phyloP scores from a whole-genome alignment of 1,140 invertebrate species.

The Drosophila saltans region DNA sequence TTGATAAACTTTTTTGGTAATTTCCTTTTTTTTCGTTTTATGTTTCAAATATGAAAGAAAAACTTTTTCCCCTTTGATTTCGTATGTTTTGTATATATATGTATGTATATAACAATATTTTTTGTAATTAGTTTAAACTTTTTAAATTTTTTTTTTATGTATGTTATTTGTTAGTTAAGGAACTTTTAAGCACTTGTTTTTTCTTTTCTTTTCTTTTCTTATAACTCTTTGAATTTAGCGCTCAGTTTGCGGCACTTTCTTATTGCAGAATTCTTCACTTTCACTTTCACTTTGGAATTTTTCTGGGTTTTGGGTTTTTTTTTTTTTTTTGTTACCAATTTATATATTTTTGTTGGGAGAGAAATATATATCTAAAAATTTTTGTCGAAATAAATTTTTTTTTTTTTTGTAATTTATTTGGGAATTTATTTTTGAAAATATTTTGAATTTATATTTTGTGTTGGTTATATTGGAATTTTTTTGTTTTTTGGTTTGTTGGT shows the following conservation, averaged over 20 bases:
- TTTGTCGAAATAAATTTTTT: conserved; percentile 8
- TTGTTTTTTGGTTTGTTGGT: conserved; percentile 46
- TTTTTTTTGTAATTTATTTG: conserved; percentile 20
- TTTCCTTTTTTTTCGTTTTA: conserved; percentile 15
- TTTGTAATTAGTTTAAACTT: conserved; percentile 22
- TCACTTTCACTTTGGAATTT: conserved; percentile 33
- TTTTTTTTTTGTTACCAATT: neutral
- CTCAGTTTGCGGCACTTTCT: conserved; percentile 71
- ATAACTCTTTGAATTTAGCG: conserved; percentile 24
- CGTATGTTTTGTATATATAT: conserved; percentile 18
- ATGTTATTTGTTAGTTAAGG: conserved; percentile 76
- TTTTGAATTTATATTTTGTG: conserved; percentile 8
- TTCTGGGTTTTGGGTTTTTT: conserved; percentile 6
- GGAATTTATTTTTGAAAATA: conserved; percentile 14
- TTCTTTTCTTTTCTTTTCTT: conserved; percentile 3
- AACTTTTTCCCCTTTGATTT: neutral
- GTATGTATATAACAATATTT: conserved; percentile 16
- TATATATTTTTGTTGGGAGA: conserved; percentile 11
- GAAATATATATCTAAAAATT: conserved; percentile 28
- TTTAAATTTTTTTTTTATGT: conserved; percentile 1
- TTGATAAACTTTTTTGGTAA: neutral
- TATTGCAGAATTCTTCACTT: conserved; percentile 52
- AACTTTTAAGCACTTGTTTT: conserved; percentile 73
- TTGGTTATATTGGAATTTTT: conserved; percentile 22
- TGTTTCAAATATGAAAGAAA: conserved; percentile 10